A percentile compares a stretch with the other conserved stretches of the same genome.
Conservation (phyloP, 2,113 vertebrate genomes). For the Phalacrocorax brasilianus region DNA sequence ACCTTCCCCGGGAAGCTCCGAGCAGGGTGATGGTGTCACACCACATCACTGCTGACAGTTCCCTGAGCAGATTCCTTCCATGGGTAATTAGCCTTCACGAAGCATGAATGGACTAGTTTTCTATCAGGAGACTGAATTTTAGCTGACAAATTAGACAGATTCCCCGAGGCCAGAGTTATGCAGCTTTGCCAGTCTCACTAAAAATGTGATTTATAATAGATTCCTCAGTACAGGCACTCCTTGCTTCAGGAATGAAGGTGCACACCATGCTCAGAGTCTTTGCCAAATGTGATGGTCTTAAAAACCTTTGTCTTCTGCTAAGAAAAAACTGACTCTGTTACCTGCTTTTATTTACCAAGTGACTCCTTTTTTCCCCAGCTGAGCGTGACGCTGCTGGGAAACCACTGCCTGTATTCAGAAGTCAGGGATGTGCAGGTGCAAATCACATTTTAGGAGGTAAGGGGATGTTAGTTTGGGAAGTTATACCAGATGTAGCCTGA, state of each 20-base stretch:
- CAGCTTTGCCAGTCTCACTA: constrained; percentile 63
- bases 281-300: background rate
- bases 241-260: constrained; percentile 67
- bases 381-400: background rate
- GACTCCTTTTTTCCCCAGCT: background rate
- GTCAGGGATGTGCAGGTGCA: background rate
- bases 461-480: background rate
- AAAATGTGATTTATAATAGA: constrained; percentile 77
- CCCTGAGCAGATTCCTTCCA: constrained; percentile 65
- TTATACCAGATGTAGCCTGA: background rate
- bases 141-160: constrained; percentile 78
- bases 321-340: background rate
- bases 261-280: background rate
- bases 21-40: background rate
- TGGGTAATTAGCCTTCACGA: constrained; percentile 49
- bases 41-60: constrained; percentile 35
- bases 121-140: constrained; percentile 64
- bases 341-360: background rate
- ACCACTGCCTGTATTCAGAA: background rate
- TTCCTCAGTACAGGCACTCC: constrained; percentile 66
- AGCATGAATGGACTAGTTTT: constrained; percentile 76
- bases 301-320: background rate
- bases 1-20: background rate
- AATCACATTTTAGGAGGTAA: background rate
- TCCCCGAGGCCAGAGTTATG: constrained; percentile 71